Evolutionary conservation across 2,113 vertebrate species (phyloP).

Genomic region (Phaetusa simplex): DNA sequence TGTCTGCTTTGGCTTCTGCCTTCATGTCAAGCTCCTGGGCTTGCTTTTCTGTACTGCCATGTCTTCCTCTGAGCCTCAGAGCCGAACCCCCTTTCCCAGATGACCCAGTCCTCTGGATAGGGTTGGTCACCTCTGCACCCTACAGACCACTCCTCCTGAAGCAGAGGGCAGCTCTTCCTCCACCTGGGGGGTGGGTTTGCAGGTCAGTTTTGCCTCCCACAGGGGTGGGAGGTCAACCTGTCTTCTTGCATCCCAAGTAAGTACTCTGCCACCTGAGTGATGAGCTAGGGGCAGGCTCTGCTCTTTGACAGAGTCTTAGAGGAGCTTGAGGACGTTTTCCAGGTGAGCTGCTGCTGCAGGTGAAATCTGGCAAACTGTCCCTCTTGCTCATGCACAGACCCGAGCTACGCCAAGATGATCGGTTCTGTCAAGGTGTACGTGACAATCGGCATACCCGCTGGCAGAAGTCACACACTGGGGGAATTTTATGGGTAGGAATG

Average conservation of each 20-base stretch:
- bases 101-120: not conserved
- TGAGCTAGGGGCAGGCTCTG: not conserved
- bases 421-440: not conserved
- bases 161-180: not conserved
- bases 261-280: not conserved
- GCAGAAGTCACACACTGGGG: not conserved
- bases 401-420: not conserved
- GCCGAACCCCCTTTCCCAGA: not conserved
- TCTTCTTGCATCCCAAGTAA: not conserved
- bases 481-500: not conserved
- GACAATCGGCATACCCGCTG: not conserved
- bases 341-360: not conserved
- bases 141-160: not conserved
- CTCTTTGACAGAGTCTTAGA: not conserved
- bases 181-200: not conserved
- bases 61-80: not conserved
- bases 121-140: not conserved
- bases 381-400: fast-evolving
- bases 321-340: not conserved
- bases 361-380: not conserved
- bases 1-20: not conserved
- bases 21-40: not conserved
- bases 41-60: not conserved
- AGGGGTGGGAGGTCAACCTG: not conserved
- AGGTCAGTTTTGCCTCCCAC: not conserved